These are phyloP conservation scores for Leucopsar rothschildi DNA, from an alignment of 2,113 vertebrate species.

Conservation along the genomic window DNA sequence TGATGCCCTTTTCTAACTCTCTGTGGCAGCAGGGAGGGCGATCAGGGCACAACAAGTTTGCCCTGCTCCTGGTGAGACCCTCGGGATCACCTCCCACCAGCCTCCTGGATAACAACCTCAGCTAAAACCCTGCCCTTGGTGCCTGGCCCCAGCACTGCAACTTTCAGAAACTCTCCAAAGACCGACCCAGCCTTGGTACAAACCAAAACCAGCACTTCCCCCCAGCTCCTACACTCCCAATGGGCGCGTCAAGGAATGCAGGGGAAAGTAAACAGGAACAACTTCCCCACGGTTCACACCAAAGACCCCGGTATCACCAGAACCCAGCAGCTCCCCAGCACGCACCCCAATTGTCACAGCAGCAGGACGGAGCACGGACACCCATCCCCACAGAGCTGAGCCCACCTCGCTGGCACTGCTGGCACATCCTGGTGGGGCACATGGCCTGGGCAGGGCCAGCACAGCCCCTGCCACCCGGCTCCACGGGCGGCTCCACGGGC, in stretches of 20 bases:
- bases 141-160: accelerated
- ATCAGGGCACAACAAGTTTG: accelerated
- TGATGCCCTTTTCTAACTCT: background rate
- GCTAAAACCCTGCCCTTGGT: background rate
- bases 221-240: background rate
- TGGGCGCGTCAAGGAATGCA: accelerated
- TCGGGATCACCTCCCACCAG: accelerated
- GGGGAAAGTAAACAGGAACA: background rate
- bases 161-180: accelerated
- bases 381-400: too few species aligned
- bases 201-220: background rate
- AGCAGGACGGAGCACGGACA: accelerated
- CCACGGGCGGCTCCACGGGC: background rate
- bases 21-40: accelerated
- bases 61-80: background rate
- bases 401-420: accelerated
- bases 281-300: accelerated
- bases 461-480: background rate
- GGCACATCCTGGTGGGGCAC: background rate
- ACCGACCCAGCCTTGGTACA: background rate
- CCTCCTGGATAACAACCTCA: accelerated
- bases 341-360: background rate
- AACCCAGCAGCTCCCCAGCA: accelerated
- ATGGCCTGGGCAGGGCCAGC: accelerated
- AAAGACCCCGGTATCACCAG: accelerated